Percentiles rank a stretch among this genome's conserved stretches.
phyloP scores from a whole-genome alignment of 2,888 invertebrate genomes.

The Stenoptilia bipunctidactyla region DNA sequence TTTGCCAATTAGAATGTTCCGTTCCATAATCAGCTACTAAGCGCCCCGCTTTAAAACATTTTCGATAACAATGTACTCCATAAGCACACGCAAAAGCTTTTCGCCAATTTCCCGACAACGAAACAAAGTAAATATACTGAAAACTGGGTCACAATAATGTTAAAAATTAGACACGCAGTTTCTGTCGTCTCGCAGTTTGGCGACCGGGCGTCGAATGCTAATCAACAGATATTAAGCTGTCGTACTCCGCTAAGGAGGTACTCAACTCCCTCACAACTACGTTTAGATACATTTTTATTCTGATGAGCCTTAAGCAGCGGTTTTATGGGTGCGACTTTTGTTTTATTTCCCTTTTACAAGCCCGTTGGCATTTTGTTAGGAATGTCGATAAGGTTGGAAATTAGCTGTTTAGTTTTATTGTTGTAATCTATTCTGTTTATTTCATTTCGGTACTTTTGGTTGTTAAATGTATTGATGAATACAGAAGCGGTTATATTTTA shows the following conservation, averaged over 20 bases:
- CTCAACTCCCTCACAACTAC: slow-evolving; percentile 14
- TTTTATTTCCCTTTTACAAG: slow-evolving; percentile 1
- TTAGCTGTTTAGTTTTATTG: too few relatives aligned
- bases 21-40: too few relatives aligned
- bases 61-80: too few relatives aligned
- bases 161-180: slow-evolving; percentile 1
- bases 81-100: too few relatives aligned
- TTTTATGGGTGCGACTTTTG: slow-evolving; percentile 15
- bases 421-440: too few relatives aligned
- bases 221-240: slow-evolving; percentile 34
- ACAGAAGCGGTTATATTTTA: too few relatives aligned
- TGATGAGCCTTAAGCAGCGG: slow-evolving; percentile 26
- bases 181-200: slow-evolving; percentile 12
- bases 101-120: too few relatives aligned
- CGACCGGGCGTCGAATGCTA: slow-evolving; percentile 24
- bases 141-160: slow-evolving; percentile 7
- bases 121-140: slow-evolving; percentile 4
- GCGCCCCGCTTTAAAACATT: too few relatives aligned
- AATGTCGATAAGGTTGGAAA: not conserved
- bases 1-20: too few relatives aligned
- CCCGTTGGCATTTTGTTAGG: slow-evolving; percentile 1
- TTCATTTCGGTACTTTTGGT: too few relatives aligned
- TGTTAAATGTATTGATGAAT: too few relatives aligned
- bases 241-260: slow-evolving; percentile 7
- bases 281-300: slow-evolving; percentile 31